These are phyloP conservation scores for Latrodectus elegans DNA, from an alignment of 2,888 invertebrate species.

Conservation along the genomic window DNA sequence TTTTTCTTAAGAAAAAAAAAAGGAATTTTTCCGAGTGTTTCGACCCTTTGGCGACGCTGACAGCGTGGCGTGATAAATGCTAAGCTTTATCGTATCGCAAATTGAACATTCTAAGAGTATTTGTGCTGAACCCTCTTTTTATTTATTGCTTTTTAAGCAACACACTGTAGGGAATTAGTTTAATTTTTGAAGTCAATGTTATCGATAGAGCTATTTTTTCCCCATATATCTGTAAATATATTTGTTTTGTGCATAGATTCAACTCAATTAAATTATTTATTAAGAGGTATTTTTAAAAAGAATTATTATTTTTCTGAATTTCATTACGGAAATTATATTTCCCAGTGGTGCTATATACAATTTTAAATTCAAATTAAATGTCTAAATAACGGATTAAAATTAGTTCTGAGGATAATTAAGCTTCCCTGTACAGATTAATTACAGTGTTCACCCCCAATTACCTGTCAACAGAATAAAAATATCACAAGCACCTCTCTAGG, in stretches of 20 bases:
- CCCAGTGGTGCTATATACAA: no score
- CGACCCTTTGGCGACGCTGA: slow-evolving; percentile 19
- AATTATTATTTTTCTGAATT: no score
- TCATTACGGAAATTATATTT: no score
- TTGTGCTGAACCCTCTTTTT: neutral
- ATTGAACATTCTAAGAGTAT: slow-evolving; percentile 36
- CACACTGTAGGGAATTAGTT: neutral
- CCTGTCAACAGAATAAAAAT: no score
- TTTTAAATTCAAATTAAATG: no score
- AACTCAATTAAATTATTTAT: neutral
- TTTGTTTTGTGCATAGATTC: neutral
- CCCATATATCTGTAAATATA: neutral
- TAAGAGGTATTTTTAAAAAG: no score
- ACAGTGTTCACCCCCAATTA: no score
- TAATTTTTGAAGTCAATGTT: slow-evolving; percentile 12
- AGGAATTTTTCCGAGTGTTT: slow-evolving; percentile 25
- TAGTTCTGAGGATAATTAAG: no score
- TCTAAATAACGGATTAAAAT: no score
- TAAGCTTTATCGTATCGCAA: slow-evolving; percentile 46
- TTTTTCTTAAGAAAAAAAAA: slow-evolving; percentile 4
- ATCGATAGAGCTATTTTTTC: neutral
- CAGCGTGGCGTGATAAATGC: slow-evolving; percentile 38
- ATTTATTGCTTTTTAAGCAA: neutral
- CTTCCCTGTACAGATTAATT: no score
- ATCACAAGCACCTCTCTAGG: no score